A percentile compares a stretch with the other conserved stretches of the same genome.
phyloP scores from a whole-genome alignment of 2,113 vertebrate genomes.

The Heloderma charlesbogerti region DNA sequence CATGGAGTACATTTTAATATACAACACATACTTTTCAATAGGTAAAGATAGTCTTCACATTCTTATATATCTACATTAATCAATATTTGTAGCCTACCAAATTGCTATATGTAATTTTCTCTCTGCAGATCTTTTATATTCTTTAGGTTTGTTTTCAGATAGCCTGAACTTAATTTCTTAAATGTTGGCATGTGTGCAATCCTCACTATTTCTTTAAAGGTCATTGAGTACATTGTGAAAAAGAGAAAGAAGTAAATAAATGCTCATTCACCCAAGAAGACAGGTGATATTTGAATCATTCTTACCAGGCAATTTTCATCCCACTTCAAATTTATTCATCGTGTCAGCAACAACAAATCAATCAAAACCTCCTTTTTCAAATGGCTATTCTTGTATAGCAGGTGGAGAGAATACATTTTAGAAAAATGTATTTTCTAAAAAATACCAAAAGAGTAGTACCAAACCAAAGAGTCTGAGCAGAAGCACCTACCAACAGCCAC shows the following conservation, averaged over 20 bases:
- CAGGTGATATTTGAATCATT: conserved; percentile 69
- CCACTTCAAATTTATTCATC: conserved; percentile 71
- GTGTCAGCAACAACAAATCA: conserved; percentile 68
- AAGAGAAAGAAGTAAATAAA: conserved; percentile 69
- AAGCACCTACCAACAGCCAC: background rate
- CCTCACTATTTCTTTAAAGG: conserved; percentile 68
- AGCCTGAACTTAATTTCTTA: conserved; percentile 61
- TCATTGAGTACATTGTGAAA: conserved; percentile 69
- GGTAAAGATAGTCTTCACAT: background rate
- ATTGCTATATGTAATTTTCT: conserved; percentile 7
- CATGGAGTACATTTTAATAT: background rate
- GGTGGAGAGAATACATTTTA: conserved; percentile 45
- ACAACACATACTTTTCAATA: conserved; percentile 1
- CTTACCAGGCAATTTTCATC: conserved; percentile 71
- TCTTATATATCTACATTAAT: conserved; percentile 1
- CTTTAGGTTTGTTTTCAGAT: conserved; percentile 42
- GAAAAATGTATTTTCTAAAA: conserved; percentile 44
- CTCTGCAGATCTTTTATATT: conserved; percentile 1
- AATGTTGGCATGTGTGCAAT: conserved; percentile 55
- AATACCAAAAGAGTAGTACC: conserved; percentile 10
- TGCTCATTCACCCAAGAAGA: conserved; percentile 67
- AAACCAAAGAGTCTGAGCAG: conserved; percentile 29
- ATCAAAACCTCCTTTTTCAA: conserved; percentile 40
- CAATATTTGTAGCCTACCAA: conserved; percentile 4
- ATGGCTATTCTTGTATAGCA: conserved; percentile 51